Evolutionary conservation across 2,888 invertebrate genomes (phyloP).

Genomic region (Ophion slaviceki): DNA sequence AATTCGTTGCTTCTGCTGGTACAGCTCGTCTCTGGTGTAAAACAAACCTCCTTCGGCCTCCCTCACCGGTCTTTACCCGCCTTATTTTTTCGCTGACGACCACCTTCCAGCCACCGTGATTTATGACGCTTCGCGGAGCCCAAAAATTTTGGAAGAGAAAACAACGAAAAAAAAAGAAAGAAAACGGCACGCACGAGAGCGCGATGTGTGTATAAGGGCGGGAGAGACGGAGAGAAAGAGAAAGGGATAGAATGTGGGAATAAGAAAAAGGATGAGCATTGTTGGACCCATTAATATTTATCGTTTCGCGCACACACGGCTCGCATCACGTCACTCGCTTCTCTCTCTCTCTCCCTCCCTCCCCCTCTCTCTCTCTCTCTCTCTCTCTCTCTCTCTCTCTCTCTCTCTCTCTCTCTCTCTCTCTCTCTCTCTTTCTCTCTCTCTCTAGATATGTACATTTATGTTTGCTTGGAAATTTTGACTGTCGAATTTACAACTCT

Average conservation of each 20-base stretch:
- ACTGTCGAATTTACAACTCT: conserved; percentile 80
- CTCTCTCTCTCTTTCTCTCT: conserved; percentile 61
- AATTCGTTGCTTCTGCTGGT: conserved; percentile 62
- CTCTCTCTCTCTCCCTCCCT: conserved; percentile 57
- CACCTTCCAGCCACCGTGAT: conserved; percentile 80
- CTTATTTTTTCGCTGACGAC: conserved; percentile 82
- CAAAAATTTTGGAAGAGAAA: conserved; percentile 59
- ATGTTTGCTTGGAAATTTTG: conserved; percentile 74
- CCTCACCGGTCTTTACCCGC: conserved; percentile 78
- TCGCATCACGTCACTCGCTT: conserved; percentile 67
- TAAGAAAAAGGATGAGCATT: conserved; percentile 74
- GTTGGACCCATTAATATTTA: conserved; percentile 82
- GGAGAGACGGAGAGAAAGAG: conserved; percentile 71
- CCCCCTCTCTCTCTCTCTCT: too few relatives aligned
- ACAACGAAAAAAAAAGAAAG: conserved; percentile 18
- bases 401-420: too few relatives aligned
- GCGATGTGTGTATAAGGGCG: conserved; percentile 66
- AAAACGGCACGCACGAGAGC: conserved; percentile 33
- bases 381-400: too few relatives aligned
- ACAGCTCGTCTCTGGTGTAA: conserved; percentile 73
- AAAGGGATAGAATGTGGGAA: conserved; percentile 68
- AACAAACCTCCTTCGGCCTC: conserved; percentile 79
- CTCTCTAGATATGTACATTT: conserved; percentile 22
- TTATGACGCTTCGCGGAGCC: conserved; percentile 76
- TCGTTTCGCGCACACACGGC: conserved; percentile 78